These are phyloP conservation scores for Eulemur coronatus DNA, from an alignment of 2,797 vertebrate species.

Conservation along the genomic window DNA sequence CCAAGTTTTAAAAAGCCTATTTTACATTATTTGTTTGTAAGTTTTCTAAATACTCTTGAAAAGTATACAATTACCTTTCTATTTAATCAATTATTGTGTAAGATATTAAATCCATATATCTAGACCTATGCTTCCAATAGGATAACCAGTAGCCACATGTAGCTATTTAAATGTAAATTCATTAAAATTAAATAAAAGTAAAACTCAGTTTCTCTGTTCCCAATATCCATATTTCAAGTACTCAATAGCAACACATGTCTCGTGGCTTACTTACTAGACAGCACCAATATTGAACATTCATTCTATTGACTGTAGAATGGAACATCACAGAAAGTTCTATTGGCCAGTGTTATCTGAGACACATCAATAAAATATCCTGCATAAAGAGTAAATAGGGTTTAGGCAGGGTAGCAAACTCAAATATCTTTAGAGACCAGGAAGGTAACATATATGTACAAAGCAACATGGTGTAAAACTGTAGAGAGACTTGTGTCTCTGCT, in stretches of 20 bases:
- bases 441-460: background rate
- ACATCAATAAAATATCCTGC: background rate
- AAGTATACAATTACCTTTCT: background rate
- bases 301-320: background rate
- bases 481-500: background rate
- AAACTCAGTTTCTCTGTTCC: background rate
- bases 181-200: background rate
- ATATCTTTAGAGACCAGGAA: background rate
- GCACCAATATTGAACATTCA: background rate
- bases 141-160: background rate
- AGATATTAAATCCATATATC: background rate
- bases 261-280: background rate
- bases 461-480: background rate
- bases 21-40: background rate
- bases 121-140: background rate
- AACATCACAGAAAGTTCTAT: background rate
- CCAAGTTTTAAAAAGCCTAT: background rate
- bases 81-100: background rate
- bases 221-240: background rate
- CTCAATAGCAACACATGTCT: background rate
- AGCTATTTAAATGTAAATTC: background rate
- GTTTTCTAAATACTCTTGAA: constrained; percentile 16
- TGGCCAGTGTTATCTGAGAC: background rate
- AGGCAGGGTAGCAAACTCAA: background rate
- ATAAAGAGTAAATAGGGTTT: background rate